Conservation (phyloP, 2,113 vertebrate genomes). For the Emydura subglobosa region DNA sequence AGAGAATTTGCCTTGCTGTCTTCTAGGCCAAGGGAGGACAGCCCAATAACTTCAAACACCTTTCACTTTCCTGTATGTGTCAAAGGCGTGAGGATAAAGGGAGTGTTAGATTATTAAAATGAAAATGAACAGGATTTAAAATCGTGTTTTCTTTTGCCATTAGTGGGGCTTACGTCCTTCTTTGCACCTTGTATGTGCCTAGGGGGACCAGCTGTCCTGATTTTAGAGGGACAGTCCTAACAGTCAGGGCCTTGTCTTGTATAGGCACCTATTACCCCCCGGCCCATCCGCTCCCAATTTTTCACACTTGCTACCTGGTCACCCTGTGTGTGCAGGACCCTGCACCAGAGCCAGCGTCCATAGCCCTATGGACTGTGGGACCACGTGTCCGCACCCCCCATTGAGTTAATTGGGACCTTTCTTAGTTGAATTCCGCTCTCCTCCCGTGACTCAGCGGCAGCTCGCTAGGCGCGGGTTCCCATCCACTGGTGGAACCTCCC, state of each 20-base stretch:
- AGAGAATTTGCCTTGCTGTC: background rate
- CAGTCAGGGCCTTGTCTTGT: too few relatives aligned
- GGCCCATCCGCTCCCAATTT: too few relatives aligned
- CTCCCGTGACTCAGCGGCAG: rapidly evolving
- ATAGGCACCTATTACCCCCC: too few relatives aligned
- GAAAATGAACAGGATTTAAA: background rate
- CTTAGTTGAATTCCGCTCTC: too few relatives aligned
- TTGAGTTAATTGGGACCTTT: background rate
- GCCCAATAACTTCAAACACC: background rate
- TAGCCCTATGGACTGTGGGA: background rate
- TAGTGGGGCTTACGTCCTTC: background rate
- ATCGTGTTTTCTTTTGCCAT: background rate
- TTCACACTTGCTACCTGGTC: too few relatives aligned
- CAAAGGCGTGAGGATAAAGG: background rate
- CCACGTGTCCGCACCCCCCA: background rate
- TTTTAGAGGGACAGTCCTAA: too few relatives aligned
- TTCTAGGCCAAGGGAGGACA: background rate
- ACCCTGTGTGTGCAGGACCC: too few relatives aligned
- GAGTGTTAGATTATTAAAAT: background rate
- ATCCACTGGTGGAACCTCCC: rapidly evolving
- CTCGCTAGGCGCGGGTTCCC: rapidly evolving
- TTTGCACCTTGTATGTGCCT: background rate
- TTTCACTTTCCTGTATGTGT: background rate
- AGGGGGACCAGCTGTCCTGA: too few relatives aligned
- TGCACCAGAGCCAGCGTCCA: too few relatives aligned